Conservation (phyloP, 2,113 vertebrate genomes). For the Delphinapterus leucas region DNA sequence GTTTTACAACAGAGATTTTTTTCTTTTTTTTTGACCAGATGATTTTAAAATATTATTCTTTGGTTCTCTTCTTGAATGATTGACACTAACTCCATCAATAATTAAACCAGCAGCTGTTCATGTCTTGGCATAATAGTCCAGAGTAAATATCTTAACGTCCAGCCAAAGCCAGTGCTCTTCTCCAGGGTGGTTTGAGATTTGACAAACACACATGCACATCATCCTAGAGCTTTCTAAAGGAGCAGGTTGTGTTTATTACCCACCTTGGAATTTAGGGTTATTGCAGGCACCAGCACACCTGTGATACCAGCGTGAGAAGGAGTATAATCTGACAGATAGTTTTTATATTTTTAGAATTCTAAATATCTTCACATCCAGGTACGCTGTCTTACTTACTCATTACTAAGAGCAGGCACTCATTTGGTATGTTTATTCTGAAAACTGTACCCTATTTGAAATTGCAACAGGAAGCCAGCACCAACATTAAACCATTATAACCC, state of each 20-base stretch:
- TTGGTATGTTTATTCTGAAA: slow-evolving; percentile 14
- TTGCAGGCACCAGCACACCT: slow-evolving; percentile 25
- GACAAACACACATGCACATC: background rate
- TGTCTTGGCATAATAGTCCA: slow-evolving; percentile 56
- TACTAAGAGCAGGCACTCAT: background rate
- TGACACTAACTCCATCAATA: slow-evolving; percentile 67
- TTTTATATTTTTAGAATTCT: slow-evolving; percentile 57
- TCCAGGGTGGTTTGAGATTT: slow-evolving; percentile 10
- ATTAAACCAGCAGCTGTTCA: slow-evolving; percentile 71
- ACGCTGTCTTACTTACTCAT: background rate
- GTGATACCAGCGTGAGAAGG: background rate
- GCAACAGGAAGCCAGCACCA: background rate
- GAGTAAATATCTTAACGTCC: slow-evolving; percentile 58
- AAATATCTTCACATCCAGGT: slow-evolving; percentile 19
- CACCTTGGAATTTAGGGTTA: slow-evolving; percentile 32
- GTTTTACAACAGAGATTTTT: background rate
- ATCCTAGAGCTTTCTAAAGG: background rate
- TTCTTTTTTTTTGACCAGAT: background rate
- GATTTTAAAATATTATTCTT: slow-evolving; percentile 63
- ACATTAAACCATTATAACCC: slow-evolving; percentile 14
- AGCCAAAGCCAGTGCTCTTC: slow-evolving; percentile 17
- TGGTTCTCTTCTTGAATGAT: slow-evolving; percentile 53
- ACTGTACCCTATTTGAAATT: background rate
- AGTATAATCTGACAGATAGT: background rate
- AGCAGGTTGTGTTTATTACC: background rate